Evolutionary conservation across 2,888 invertebrate genomes (phyloP), one percentile per base, ranked within the genome.

Genomic region (Leucania comma): DNA sequence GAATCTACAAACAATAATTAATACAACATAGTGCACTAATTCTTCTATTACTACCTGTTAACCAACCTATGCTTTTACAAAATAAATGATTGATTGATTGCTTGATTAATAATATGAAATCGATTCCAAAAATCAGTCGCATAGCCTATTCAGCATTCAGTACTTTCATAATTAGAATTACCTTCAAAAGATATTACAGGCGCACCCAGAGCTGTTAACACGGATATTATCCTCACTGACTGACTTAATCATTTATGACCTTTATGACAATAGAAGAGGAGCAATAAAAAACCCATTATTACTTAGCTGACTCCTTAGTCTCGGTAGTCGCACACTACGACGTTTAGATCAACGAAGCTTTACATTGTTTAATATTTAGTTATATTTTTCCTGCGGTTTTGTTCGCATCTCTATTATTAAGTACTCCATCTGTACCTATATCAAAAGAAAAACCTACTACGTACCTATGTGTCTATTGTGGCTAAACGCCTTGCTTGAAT

Each of bases 241-340:
- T 72, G 46, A 29, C 50, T 72, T 57, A 73, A 73, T 65, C 46
- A 26, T 58, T 62, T 48, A 72, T 71, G 62, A 71, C 61, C 54
- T 61, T 58, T 64, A 46, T 53, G 57, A 73, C 65, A 72, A 53
- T 58, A 57, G 56, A 17, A 73, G 64, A 51, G 12, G 26, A 73
- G 73, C 73, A 65, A 72, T 72, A 72, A 57, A 72, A 64, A 72
- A 51, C 20, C 73, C 56, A 72, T 72, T 72, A 73, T 24, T 65
- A 65, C 65, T 59, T 72, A 63, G 50, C 26, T 51, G 22, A 26
- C 42, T 72, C 32, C 35, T 72, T 46, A 50, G 22, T 46, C 57
- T 50, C 12, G 12, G 22, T n/a, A 14, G 57, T 57, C 32, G 48
- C 32, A 48, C 26, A n/a, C 46, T 64, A 35, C 35, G 35, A 17